Conservation (phyloP, 1,140 invertebrate genomes). For the Atta cephalotes region DNA sequence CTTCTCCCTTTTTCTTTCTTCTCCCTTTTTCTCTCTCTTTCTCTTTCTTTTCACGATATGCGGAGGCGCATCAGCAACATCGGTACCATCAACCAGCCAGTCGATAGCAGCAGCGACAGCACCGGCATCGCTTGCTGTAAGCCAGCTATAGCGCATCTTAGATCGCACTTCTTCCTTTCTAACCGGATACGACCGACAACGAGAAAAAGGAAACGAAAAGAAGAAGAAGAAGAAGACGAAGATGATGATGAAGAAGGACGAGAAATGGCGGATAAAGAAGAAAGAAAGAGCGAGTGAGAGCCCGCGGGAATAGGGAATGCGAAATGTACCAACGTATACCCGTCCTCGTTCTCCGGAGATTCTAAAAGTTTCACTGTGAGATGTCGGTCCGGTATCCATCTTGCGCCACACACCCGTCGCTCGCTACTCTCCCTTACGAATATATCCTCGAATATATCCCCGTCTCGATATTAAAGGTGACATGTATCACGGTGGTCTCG, state of each 20-base stretch:
- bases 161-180: constrained; percentile 48
- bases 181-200: constrained; percentile 28
- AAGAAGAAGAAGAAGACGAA: neutral
- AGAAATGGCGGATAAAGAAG: neutral
- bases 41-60: neutral
- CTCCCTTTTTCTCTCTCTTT: neutral
- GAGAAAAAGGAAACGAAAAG: neutral
- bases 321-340: constrained; percentile 73
- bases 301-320: constrained; percentile 79
- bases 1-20: neutral
- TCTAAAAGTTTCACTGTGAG: constrained; percentile 78
- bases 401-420: constrained; percentile 39
- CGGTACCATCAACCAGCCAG: constrained; percentile 42
- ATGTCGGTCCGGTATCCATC: constrained; percentile 64
- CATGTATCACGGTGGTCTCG: neutral
- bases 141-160: constrained; percentile 23
- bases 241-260: neutral
- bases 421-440: neutral
- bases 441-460: neutral
- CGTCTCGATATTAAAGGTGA: constrained; percentile 29
- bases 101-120: constrained; percentile 27
- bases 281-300: constrained; percentile 31
- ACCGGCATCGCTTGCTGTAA: constrained; percentile 18
- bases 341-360: constrained; percentile 75
- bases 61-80: constrained; percentile 44